A percentile compares a stretch with the other conserved stretches of the same genome.
phyloP scores from a whole-genome alignment of 1,140 invertebrate species.

The Ctenoplectra terminalis region DNA sequence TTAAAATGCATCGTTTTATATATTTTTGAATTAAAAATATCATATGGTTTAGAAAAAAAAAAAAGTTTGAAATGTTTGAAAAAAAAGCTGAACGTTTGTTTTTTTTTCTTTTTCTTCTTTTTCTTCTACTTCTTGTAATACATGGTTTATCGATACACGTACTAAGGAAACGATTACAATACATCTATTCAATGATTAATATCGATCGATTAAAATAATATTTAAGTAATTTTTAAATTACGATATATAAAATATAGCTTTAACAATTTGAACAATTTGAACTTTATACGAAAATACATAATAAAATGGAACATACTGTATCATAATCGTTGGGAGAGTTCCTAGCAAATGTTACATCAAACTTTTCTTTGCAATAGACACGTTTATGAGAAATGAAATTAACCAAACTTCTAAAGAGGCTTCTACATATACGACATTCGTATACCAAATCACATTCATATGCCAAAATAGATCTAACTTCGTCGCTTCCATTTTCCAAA shows the following conservation, averaged over 20 bases:
- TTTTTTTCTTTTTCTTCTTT: too few species aligned
- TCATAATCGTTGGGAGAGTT: slow-evolving; percentile 68
- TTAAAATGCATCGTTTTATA: too few species aligned
- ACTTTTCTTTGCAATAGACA: slow-evolving; percentile 87
- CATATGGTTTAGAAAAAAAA: not conserved
- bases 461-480: slow-evolving; percentile 88
- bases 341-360: slow-evolving; percentile 79
- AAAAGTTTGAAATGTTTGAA: not conserved
- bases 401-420: slow-evolving; percentile 91
- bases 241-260: not conserved
- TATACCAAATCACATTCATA: slow-evolving; percentile 93
- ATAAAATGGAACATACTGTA: slow-evolving; percentile 80
- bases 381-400: slow-evolving; percentile 94
- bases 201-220: not conserved
- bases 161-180: too few species aligned
- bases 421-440: slow-evolving; percentile 93
- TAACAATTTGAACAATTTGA: not conserved
- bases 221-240: not conserved
- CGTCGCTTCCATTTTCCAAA: slow-evolving; percentile 71
- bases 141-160: too few species aligned
- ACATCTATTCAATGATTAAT: too few species aligned
- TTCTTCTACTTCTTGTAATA: too few species aligned
- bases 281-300: slow-evolving; percentile 10
- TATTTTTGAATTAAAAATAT: not conserved
- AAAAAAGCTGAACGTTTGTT: too few species aligned